Base-by-base conservation (phyloP, 2,113 vertebrate species). In the Eonycteris spelaea region DNA sequence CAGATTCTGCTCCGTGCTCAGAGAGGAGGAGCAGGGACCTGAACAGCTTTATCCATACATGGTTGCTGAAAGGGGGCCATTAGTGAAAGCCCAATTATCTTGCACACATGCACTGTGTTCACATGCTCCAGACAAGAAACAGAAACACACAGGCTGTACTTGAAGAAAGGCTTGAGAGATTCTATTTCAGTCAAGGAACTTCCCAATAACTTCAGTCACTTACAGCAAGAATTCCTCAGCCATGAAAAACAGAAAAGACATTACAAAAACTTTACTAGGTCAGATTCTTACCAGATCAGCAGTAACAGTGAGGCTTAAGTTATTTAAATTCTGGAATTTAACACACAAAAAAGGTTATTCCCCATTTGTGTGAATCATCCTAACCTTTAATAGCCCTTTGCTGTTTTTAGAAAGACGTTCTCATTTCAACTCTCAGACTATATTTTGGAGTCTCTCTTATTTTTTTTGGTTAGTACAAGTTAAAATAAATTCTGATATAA, bases 31-130 rank as follows among this genome's bases (percentile, higher is more conserved):
- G 98, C 97, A 97, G 97, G 59, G 95, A 95, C 97, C 97, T 94
- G 92, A 97, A 98, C 96, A 97, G 98, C 98, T 98, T 98, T 98
- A 98, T 30, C 98, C 98, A 98, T 98, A 99, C 98, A 98, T 98
- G 98, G 98, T 83, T 92, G 97, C 97, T 93, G 78, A 96, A 88
- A 96, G 73, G 97, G 92, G 95, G 90, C 83, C 97, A 71, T 33
- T 38, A 93, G 97, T 94, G 74, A 96, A 90, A 95, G 93, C 78
- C 94, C 95, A 96, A 96, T 75, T 97, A 78, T 97, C 95, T 97
- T 73, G 86, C 85, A 97, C 94, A 93, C 3, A 80, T 80, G 67
- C 91, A 33, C 16, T 97, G 95, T 95, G 88, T 40, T 95, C 91
- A 96, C 77, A 90, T 6, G 0, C 24, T 78, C 65, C 87, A 68